A percentile compares a stretch with the other conserved stretches of the same genome.
phyloP scores from a whole-genome alignment of 1,140 invertebrate species.

The Bombus superbus region DNA sequence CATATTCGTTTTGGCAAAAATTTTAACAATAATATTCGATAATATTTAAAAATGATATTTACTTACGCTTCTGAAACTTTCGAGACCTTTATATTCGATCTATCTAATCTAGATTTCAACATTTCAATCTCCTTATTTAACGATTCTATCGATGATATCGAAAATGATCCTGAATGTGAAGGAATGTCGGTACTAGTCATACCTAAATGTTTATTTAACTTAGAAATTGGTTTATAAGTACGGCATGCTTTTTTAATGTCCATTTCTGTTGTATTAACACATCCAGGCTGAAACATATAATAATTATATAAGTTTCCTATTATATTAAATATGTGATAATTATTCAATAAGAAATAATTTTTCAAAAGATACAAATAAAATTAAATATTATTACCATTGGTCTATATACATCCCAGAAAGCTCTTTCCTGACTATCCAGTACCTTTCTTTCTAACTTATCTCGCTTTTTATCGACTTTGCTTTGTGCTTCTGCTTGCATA shows the following conservation, averaged over 20 bases:
- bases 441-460: constrained; percentile 99
- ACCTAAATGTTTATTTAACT: constrained; percentile 82
- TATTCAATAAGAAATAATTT: constrained; percentile 4
- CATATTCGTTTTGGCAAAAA: neutral
- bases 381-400: constrained; percentile 89
- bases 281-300: constrained; percentile 90
- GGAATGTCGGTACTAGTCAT: constrained; percentile 84
- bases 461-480: constrained; percentile 98
- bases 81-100: constrained; percentile 96
- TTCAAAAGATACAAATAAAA: neutral
- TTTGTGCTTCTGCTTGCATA: constrained; percentile 95
- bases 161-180: constrained; percentile 85
- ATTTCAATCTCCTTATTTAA: constrained; percentile 86
- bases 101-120: constrained; percentile 90
- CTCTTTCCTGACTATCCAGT: constrained; percentile 98
- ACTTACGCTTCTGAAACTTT: constrained; percentile 98
- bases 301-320: neutral
- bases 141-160: constrained; percentile 82
- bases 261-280: constrained; percentile 99
- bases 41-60: constrained; percentile 30
- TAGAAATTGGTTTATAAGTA: constrained; percentile 88
- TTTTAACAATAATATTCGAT: neutral
- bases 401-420: constrained; percentile 99
- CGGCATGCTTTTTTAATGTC: constrained; percentile 98
- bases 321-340: neutral